Conservation (phyloP, 2,797 vertebrate species). For the Anguilla marmorata region DNA sequence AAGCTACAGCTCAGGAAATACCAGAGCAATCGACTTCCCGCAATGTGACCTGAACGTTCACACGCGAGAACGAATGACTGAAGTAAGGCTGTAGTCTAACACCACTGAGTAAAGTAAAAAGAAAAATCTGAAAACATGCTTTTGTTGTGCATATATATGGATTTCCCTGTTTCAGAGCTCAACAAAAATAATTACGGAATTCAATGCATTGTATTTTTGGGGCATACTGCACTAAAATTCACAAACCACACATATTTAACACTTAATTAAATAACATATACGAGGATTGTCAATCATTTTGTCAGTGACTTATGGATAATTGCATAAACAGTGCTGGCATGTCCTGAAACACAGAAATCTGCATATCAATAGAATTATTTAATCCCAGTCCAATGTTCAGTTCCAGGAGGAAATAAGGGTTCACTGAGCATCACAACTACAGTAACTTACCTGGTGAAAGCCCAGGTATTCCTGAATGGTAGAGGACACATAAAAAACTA, state of each 20-base stretch:
- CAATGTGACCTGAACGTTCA: constrained; percentile 51
- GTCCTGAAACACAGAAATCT: no score
- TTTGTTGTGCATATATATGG: background rate
- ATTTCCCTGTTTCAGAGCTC: background rate
- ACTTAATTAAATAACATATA: background rate
- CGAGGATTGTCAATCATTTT: background rate
- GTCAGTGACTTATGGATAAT: background rate
- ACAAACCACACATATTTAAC: background rate
- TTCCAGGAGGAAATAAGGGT: no score
- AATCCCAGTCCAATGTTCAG: no score
- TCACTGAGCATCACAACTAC: background rate
- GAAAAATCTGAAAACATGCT: constrained; percentile 16
- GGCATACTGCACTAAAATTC: background rate
- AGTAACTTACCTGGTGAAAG: constrained; percentile 76
- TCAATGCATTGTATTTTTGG: background rate
- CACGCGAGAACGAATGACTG: constrained; percentile 35
- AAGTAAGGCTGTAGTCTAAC: constrained; percentile 2
- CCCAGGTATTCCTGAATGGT: constrained; percentile 82
- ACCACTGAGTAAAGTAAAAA: constrained; percentile 31
- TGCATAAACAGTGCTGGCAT: background rate
- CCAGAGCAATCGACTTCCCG: constrained; percentile 49
- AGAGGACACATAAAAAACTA: constrained; percentile 78
- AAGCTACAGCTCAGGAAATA: constrained; percentile 54
- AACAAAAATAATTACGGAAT: background rate
- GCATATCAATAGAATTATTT: no score